phyloP scores from a whole-genome alignment of 2,888 invertebrate species.

The Synanthedon vespiformis region DNA sequence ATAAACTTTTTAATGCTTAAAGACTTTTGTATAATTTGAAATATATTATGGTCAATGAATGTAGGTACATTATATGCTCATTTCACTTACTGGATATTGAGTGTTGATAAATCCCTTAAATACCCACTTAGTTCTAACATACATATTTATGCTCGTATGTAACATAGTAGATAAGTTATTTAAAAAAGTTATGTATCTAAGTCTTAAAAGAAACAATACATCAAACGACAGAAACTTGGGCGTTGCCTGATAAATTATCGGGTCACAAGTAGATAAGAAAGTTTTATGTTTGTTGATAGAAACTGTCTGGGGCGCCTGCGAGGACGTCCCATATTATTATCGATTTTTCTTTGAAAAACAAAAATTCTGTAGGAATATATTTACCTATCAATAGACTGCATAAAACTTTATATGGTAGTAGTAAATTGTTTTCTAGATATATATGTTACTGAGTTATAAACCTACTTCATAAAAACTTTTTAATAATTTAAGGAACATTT shows the following conservation, averaged over 20 bases:
- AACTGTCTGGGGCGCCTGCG: constrained; percentile 13
- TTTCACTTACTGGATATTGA: no score
- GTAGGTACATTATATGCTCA: no score
- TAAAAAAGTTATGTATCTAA: neutral
- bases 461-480: no score
- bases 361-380: constrained; percentile 10
- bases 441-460: no score
- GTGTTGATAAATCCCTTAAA: no score
- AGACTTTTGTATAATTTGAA: no score
- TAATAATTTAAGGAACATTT: no score
- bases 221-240: constrained; percentile 18
- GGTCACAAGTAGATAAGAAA: constrained; percentile 14
- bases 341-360: constrained; percentile 13
- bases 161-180: neutral
- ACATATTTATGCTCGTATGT: neutral
- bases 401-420: neutral
- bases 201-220: no score
- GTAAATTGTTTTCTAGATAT: no score
- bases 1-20: no score
- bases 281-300: constrained; percentile 10
- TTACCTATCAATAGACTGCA: constrained; percentile 5
- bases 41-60: no score
- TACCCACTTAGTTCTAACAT: neutral
- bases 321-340: constrained; percentile 10
- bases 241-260: constrained; percentile 21